Conservation (phyloP, 2,113 vertebrate genomes). For the Strix aluco region DNA sequence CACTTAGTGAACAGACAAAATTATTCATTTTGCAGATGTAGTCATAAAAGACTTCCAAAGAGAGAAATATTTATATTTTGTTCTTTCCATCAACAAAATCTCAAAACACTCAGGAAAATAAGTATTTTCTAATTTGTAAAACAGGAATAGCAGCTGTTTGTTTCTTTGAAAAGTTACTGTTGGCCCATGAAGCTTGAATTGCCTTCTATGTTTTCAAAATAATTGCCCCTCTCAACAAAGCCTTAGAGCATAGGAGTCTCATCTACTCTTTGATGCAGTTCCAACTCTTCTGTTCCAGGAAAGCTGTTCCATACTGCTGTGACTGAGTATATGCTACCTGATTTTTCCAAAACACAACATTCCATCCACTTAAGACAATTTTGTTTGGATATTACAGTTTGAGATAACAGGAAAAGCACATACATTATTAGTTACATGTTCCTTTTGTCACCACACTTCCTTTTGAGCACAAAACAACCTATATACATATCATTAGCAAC, state of each 20-base stretch:
- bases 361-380: not conserved
- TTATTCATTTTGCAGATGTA: not conserved
- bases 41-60: not conserved
- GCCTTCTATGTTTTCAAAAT: not conserved
- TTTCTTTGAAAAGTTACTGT: constrained; percentile 14
- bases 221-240: not conserved
- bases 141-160: constrained; percentile 5
- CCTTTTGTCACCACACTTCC: not conserved
- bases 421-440: not conserved
- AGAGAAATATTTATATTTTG: constrained; percentile 8
- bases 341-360: not conserved
- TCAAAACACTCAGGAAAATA: not conserved
- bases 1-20: not conserved
- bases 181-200: not conserved
- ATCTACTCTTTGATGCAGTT: constrained; percentile 28
- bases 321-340: not conserved
- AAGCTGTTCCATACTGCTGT: not conserved
- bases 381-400: not conserved
- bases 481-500: not conserved
- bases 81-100: constrained; percentile 1
- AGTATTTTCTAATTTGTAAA: constrained; percentile 10
- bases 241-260: not conserved
- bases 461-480: not conserved
- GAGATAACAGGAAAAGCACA: not conserved
- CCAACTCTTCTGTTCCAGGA: not conserved